Evolutionary conservation across 1,140 invertebrate species (phyloP).

Genomic region (Lepeophtheirus salmonis): DNA sequence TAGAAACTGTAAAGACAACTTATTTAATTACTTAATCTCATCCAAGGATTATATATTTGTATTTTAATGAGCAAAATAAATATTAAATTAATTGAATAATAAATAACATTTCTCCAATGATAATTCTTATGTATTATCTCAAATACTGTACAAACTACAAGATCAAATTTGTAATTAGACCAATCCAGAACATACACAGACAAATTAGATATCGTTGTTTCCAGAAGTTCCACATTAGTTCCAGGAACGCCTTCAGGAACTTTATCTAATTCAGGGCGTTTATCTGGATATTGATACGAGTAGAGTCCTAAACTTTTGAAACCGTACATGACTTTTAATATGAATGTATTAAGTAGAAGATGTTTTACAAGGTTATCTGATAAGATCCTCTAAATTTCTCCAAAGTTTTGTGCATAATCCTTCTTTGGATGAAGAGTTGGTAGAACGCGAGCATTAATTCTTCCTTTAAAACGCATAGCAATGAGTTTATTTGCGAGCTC

Average conservation of each 20-base stretch:
- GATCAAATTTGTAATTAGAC: constrained; percentile 69
- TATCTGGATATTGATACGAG: constrained; percentile 79
- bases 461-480: constrained; percentile 77
- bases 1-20: no score
- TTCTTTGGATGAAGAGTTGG: constrained; percentile 66
- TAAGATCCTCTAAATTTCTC: constrained; percentile 54
- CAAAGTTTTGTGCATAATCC: constrained; percentile 56
- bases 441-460: constrained; percentile 71
- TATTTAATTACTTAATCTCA: no score
- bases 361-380: constrained; percentile 53
- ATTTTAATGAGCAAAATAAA: no score
- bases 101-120: constrained; percentile 78
- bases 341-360: constrained; percentile 76
- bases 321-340: constrained; percentile 79
- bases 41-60: no score
- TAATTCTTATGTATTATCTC: constrained; percentile 71
- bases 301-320: constrained; percentile 66
- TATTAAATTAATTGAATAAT: constrained; percentile 27
- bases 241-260: constrained; percentile 51
- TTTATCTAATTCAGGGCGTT: constrained; percentile 46
- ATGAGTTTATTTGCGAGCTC: constrained; percentile 80
- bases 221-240: constrained; percentile 50
- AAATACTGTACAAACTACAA: constrained; percentile 70
- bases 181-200: constrained; percentile 75
- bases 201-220: constrained; percentile 58